Conservation (phyloP, 2,888 invertebrate genomes). For the Taenaris catops region DNA sequence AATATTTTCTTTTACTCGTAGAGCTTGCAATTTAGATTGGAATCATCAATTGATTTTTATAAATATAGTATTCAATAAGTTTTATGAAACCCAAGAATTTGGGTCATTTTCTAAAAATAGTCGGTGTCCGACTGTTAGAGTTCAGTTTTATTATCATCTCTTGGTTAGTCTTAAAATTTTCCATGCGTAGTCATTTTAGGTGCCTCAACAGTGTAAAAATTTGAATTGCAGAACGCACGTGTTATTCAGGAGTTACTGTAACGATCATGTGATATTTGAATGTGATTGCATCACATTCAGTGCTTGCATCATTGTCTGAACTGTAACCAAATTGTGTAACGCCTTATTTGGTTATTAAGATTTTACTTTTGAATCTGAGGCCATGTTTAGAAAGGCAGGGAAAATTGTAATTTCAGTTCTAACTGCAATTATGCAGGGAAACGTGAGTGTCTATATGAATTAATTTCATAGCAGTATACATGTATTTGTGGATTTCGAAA, state of each 20-base stretch:
- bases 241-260: slow-evolving; percentile 33
- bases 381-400: slow-evolving; percentile 15
- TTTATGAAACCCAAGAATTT: no score
- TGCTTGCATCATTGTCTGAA: slow-evolving; percentile 29
- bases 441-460: no score
- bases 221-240: slow-evolving; percentile 34
- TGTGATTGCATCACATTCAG: slow-evolving; percentile 22
- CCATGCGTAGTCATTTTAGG: slow-evolving; percentile 22
- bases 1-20: no score
- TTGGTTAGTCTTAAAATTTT: not conserved
- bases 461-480: no score
- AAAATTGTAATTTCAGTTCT: slow-evolving; percentile 9
- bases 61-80: no score
- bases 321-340: slow-evolving; percentile 31
- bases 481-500: no score
- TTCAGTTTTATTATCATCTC: no score
- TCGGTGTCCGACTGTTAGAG: no score
- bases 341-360: slow-evolving; percentile 24
- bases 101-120: no score
- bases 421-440: no score
- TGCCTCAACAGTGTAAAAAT: slow-evolving; percentile 20
- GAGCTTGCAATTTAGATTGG: no score
- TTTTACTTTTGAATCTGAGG: slow-evolving; percentile 27
- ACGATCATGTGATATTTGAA: slow-evolving; percentile 24
- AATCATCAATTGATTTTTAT: no score